Evolutionary conservation across 1,140 invertebrate species (phyloP), one percentile per base, ranked within the genome.

Genomic region (Reticulitermes speratus): DNA sequence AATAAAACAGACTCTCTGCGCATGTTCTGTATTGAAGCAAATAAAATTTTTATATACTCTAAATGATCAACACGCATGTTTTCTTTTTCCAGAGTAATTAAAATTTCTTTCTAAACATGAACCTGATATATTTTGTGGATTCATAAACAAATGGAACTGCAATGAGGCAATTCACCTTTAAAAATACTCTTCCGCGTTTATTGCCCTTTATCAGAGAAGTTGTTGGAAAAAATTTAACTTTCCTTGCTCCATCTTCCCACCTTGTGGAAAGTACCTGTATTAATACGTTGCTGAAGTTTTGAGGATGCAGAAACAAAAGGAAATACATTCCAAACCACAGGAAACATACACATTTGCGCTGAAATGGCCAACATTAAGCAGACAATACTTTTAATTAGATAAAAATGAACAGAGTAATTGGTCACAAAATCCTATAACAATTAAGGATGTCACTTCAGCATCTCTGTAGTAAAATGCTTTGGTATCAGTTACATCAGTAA

Each of bases 401-500:
- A 12, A 48, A 16, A 21, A 75, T 30, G 25, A 75, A n/a, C 12
- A 3, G 12, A 69, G 12, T 69, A 69, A 12, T 75, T 75, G 65
- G n/a, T 16, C 65, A 75, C 25, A 75, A 25, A 75, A 75, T 11
- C 38, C 7, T 30, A 19, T 30, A 55, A 55, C 52, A 21, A 55
- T 55, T 55, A 75, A 75, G 25, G 65, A 6, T 75, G 9, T n/a
- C 65, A 75, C n/a, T 16, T 6, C n/a, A 55, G n/a, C 65, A 75
- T 75, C 25, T 9, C n/a, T 75, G 65, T 75, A 75, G 65, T n/a
- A 75, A 19, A 75, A 30, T n/a, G 65, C 65, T 75, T 75, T 75
- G 65, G 65, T 75, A 75, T 75, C 7, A 75, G 65, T 75, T 75
- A 75, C 65, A 75, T 75, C 65, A 75, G 14, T 75, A n/a, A 75